phyloP scores from a whole-genome alignment of 2,797 vertebrate species.

The Chaenodraco wilsoni region DNA sequence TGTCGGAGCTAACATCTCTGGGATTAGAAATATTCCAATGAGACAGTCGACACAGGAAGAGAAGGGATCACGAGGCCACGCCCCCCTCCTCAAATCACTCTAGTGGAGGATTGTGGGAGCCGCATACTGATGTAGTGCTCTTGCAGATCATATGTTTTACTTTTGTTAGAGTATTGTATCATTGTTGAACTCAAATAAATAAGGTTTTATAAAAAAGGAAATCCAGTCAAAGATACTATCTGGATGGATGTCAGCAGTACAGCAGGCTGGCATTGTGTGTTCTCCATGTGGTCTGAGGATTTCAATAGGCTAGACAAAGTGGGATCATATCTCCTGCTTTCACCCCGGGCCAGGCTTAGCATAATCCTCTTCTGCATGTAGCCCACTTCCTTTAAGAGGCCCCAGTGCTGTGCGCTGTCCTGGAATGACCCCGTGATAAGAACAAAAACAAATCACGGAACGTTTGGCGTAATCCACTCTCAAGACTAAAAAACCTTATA shows the following conservation, averaged over 20 bases:
- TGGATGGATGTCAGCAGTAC: neutral
- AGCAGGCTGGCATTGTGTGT: neutral
- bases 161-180: neutral
- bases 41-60: constrained; percentile 16
- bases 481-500: neutral
- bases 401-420: constrained; percentile 9
- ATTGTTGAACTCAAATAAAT: too few relatives aligned
- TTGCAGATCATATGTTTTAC: neutral
- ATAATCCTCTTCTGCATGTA: constrained; percentile 49
- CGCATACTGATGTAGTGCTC: constrained; percentile 60
- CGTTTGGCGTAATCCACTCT: constrained; percentile 11
- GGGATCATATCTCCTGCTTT: constrained; percentile 5
- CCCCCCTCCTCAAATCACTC: constrained; percentile 68
- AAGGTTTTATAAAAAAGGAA: too few relatives aligned
- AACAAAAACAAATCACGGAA: neutral
- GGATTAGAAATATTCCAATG: constrained; percentile 61
- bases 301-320: constrained; percentile 12
- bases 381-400: constrained; percentile 10
- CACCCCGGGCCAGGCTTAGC: constrained; percentile 14
- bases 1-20: constrained; percentile 49
- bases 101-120: constrained; percentile 28
- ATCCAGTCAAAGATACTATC: neutral
- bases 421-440: constrained; percentile 3
- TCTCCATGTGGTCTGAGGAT: constrained; percentile 14
- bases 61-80: constrained; percentile 44